Evolutionary conservation across 2,888 invertebrate species (phyloP).

Genomic region (Plagiodera versicolora): DNA sequence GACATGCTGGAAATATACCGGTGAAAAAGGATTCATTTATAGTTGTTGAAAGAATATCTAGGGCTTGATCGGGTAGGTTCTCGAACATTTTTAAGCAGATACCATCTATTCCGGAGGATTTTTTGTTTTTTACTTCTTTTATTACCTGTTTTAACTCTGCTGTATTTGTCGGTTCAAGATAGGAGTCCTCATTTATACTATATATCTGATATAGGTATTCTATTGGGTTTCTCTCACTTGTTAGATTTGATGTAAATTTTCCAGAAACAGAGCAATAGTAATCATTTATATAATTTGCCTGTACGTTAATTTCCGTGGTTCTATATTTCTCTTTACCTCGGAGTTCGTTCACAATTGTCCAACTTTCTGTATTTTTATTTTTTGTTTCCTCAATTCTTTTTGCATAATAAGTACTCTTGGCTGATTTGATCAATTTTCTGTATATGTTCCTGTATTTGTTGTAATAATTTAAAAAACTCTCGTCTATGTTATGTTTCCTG

Average conservation of each 20-base stretch:
- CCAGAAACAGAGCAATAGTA: not conserved
- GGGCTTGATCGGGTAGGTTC: too few relatives aligned
- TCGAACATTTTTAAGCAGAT: too few relatives aligned
- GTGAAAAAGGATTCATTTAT: too few relatives aligned
- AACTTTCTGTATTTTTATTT: not conserved
- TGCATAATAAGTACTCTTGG: not conserved
- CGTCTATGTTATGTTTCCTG: not conserved
- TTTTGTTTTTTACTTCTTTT: not conserved
- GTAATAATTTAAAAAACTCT: not conserved
- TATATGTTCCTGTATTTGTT: not conserved
- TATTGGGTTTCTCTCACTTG: not conserved
- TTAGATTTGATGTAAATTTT: not conserved
- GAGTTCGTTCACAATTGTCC: not conserved
- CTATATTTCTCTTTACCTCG: not conserved
- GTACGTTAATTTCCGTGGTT: too few relatives aligned
- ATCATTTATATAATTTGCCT: not conserved
- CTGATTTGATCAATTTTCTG: not conserved
- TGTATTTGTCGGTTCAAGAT: not conserved
- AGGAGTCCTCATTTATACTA: not conserved
- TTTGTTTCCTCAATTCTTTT: not conserved
- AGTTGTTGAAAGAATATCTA: too few relatives aligned
- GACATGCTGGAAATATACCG: too few relatives aligned
- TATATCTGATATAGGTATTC: not conserved
- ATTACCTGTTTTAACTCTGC: not conserved
- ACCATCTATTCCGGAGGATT: not conserved